Conservation (phyloP, 30 jellyfish, hydroid and myxozoan species). For the Turritopsis rubra region DNA sequence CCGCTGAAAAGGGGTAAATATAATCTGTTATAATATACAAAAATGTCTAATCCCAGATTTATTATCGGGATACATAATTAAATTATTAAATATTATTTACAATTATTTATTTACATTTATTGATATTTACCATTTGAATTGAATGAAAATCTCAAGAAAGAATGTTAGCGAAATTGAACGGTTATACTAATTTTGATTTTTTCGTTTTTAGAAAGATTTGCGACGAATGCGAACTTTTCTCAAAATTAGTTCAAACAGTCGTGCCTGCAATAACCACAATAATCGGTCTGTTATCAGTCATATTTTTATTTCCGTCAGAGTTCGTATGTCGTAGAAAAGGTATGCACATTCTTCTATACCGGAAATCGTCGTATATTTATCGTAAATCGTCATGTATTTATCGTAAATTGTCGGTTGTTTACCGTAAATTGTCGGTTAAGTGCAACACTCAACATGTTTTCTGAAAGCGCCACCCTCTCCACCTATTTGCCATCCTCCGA, state of each 20-base stretch:
- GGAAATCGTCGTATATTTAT: too few species aligned
- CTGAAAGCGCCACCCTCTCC: too few species aligned
- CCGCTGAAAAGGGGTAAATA: not conserved
- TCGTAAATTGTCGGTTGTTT: too few species aligned
- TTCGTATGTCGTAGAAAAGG: not conserved
- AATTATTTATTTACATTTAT: too few species aligned
- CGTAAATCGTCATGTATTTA: too few species aligned
- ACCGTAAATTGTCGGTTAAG: too few species aligned
- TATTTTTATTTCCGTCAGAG: slow-evolving; percentile 10
- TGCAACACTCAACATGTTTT: too few species aligned
- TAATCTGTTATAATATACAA: too few species aligned
- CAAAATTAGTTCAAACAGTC: not conserved
- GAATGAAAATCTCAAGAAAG: too few species aligned
- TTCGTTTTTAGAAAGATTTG: not conserved
- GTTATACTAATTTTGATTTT: not conserved
- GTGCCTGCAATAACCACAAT: not conserved
- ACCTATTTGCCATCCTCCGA: too few species aligned
- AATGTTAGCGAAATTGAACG: not conserved
- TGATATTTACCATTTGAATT: too few species aligned
- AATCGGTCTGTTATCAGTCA: not conserved
- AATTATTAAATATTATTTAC: not conserved
- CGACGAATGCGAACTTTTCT: not conserved
- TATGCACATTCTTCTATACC: not conserved
- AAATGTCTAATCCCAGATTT: too few species aligned
- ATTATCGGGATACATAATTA: not conserved